A percentile compares a stretch with the other conserved stretches of the same genome.
Conservation (phyloP, 2,888 invertebrate genomes). For the Agriopis aurantiaria region DNA sequence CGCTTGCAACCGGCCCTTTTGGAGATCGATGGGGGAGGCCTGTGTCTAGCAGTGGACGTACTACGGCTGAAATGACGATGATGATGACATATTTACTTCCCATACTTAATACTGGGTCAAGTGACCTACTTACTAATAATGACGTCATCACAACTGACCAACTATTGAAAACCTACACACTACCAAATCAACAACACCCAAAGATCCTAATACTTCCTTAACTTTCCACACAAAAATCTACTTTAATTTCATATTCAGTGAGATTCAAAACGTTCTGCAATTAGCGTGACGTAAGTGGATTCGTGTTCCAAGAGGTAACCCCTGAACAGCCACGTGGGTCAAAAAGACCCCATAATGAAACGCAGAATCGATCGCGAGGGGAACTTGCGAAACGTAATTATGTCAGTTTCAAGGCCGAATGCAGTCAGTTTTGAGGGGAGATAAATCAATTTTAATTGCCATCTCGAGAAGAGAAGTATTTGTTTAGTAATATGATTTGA, state of each 20-base stretch:
- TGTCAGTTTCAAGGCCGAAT: conserved; percentile 77
- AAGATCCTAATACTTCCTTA: background rate
- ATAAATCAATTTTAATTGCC: conserved; percentile 35
- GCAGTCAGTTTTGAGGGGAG: conserved; percentile 42
- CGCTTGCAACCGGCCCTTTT: too few species aligned
- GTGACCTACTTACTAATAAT: conserved; percentile 55
- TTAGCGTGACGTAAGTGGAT: conserved; percentile 33
- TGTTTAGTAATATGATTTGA: conserved; percentile 15
- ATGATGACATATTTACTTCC: conserved; percentile 8
- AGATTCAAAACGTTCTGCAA: conserved; percentile 43
- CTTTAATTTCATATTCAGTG: conserved; percentile 35
- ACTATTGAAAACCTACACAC: conserved; percentile 33
- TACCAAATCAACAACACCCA: conserved; percentile 22
- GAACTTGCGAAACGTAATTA: conserved; percentile 69
- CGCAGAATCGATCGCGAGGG: conserved; percentile 70
- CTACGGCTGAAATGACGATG: too few species aligned
- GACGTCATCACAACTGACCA: conserved; percentile 46
- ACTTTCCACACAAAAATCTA: conserved; percentile 40
- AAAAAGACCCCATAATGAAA: conserved; percentile 70
- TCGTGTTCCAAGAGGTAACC: conserved; percentile 52
- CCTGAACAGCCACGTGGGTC: conserved; percentile 59
- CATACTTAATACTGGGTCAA: conserved; percentile 33
- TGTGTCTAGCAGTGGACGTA: too few species aligned
- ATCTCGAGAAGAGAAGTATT: conserved; percentile 33
- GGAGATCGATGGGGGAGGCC: too few species aligned